Evolutionary conservation across 2,113 vertebrate genomes (phyloP), one percentile per base, ranked within the genome.

Genomic region (Centropristis striata): DNA sequence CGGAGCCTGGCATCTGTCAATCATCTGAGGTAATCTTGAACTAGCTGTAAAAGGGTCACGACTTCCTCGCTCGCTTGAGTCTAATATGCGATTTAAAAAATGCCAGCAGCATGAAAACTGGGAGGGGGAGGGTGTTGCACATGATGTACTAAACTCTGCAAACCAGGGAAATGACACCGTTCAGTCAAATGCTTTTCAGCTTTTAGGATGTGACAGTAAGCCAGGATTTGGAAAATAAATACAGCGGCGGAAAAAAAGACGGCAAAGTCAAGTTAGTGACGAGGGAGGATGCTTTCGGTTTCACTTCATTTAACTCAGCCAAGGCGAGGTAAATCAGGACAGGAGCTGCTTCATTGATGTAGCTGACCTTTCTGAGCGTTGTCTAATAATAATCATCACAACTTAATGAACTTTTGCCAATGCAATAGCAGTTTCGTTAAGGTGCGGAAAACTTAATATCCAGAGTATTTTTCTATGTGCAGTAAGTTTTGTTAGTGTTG

Each of bases 21-120:
- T 89, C 71, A 72, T 70, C 49, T 44, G 5, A 72, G 36, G 37
- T 61, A 44, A 75, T 83, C 76, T 25, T 25, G 41, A 72, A 71
- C 32, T 36, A 13, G 37, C 58, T 69, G 65, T 61, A 61, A 66
- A 65, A 60, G 41, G 42, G 55, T 77, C 44, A 4, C 21, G 39
- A 55, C 71, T 75, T 23, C 27, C 57, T 64, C 55, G 21, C n/a
- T n/a, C 0, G 21, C 32, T 60, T 50, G 42, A 54, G 54, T 49
- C 39, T 70, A 55, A 64, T 8, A n/a, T 46, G 23, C 2, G 18
- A 68, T 64, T 63, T 65, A 15, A 78, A 84, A 32, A 72, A 37
- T 60, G 58, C 20, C 41, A 47, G 28, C 20, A 46, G 58, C 25
- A 11, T 64, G 66, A 53, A 74, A 67, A 49, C 37, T 18, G 39